Percentiles rank a stretch among this genome's conserved stretches.
phyloP scores from a whole-genome alignment of 2,888 invertebrate species.

The Eupithecia inturbata region DNA sequence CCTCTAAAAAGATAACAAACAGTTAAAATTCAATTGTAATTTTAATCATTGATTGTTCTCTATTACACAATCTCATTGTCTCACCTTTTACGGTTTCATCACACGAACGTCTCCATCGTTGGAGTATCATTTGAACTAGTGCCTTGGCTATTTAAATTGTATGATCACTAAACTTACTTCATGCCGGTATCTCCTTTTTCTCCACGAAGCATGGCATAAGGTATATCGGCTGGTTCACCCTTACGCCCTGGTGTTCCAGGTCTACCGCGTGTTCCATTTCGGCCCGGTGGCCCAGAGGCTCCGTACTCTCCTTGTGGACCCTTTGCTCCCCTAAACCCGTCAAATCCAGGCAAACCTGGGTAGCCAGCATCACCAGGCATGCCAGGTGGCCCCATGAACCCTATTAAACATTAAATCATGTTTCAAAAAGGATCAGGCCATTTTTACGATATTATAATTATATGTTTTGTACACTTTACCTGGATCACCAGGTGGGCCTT shows the following conservation, averaged over 20 bases:
- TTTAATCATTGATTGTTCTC: background rate
- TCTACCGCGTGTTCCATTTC: constrained; percentile 78
- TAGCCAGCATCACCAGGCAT: constrained; percentile 70
- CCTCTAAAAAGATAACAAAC: constrained; percentile 57
- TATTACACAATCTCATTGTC: background rate
- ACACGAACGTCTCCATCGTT: background rate
- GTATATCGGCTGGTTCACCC: constrained; percentile 75
- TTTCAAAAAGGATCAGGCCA: background rate
- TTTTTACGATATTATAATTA: background rate
- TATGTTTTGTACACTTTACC: constrained; percentile 62
- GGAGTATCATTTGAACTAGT: background rate
- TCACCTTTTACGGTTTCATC: background rate
- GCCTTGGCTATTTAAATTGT: background rate
- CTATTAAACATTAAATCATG: constrained; percentile 47
- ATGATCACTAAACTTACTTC: constrained; percentile 55
- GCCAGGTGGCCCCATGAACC: constrained; percentile 76
- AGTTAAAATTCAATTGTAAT: background rate
- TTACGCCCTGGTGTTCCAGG: constrained; percentile 80
- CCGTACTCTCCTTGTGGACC: constrained; percentile 77
- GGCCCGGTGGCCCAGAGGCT: constrained; percentile 75
- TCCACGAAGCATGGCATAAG: constrained; percentile 69
- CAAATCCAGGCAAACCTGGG: constrained; percentile 58
- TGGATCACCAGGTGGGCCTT: constrained; percentile 85
- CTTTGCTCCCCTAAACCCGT: constrained; percentile 66
- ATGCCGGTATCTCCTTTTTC: constrained; percentile 77